Base-by-base conservation (phyloP, 2,888 invertebrate species). In the Eupsilia transversa region DNA sequence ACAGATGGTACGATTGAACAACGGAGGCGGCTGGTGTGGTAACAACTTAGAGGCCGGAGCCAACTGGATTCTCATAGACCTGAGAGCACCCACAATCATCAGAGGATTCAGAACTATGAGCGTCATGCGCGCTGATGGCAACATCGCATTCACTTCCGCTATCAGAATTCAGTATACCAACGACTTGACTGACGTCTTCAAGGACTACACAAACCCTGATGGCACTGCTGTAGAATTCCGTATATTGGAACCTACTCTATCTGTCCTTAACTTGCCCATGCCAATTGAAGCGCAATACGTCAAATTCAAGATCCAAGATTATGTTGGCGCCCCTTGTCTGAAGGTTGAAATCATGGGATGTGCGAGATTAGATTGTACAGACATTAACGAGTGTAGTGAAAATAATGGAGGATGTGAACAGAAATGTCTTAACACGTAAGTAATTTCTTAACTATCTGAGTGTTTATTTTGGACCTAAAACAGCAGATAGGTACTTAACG, bases 321-420 rank as follows among this genome's bases (percentile, higher is more conserved):
- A 98, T 90, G 97, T 98, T 0, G 98, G 98, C 12, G 98, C 99
- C 0, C 99, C 99, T 1, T 99, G 99, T 90, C 94, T 99, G 77
- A 98, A 98, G 92, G 94, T 99, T 77, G 99, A 99, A 96, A 97
- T 99, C 54, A 99, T 99, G 98, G 99, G 99, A 30, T 99, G 99
- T 91, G 98, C 98, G 0, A 97, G 99, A 85, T 96, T 99, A 85
- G 99, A 99, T 90, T 99, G 99, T 91, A 96, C 97, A 27, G 99
- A 99, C 90, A 97, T 98, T 61, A 99, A 99, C 89, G 99, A 99
- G 92, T 99, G 99, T 91, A 97, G 97, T 61, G 97, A 97, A 46
- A 97, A 98, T 85, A 99, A 99, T 90, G 99, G 99, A 23, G 99
- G 99, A 27, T 99, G 99, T 93, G 98, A 99, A 89, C 99, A 99